Conservation (phyloP, 2,888 invertebrate genomes). For the Monochamus alternatus region DNA sequence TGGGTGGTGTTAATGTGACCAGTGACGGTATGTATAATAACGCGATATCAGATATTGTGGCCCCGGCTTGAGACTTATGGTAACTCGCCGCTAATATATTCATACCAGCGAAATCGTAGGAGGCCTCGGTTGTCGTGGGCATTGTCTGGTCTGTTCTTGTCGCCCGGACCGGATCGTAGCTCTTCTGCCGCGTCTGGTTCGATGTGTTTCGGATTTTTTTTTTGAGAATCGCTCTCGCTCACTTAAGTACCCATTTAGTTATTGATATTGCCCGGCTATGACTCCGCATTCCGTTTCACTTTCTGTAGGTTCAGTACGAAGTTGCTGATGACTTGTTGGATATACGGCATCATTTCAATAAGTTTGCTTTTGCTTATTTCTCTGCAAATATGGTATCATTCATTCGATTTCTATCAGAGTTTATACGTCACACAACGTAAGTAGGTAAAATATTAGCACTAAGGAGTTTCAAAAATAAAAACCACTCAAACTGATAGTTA, state of each 20-base stretch:
- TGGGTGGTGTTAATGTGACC: constrained; percentile 53
- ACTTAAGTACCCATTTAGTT: constrained; percentile 40
- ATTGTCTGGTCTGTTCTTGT: constrained; percentile 61
- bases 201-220: constrained; percentile 58
- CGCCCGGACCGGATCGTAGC: constrained; percentile 60
- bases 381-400: no score
- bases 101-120: constrained; percentile 64
- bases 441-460: no score
- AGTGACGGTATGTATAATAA: constrained; percentile 55
- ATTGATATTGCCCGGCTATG: constrained; percentile 39
- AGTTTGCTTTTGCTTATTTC: no score
- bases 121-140: constrained; percentile 60
- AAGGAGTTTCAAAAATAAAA: no score
- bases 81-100: constrained; percentile 68
- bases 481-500: no score
- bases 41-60: constrained; percentile 54
- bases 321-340: background rate
- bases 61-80: constrained; percentile 64
- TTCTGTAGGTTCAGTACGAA: constrained; percentile 25
- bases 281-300: constrained; percentile 42
- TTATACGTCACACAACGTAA: no score
- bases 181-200: constrained; percentile 53
- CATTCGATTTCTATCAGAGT: no score
- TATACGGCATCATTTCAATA: no score
- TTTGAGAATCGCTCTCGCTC: constrained; percentile 40